Conservation (phyloP, 2,888 invertebrate genomes). For the Limenitis arthemis region DNA sequence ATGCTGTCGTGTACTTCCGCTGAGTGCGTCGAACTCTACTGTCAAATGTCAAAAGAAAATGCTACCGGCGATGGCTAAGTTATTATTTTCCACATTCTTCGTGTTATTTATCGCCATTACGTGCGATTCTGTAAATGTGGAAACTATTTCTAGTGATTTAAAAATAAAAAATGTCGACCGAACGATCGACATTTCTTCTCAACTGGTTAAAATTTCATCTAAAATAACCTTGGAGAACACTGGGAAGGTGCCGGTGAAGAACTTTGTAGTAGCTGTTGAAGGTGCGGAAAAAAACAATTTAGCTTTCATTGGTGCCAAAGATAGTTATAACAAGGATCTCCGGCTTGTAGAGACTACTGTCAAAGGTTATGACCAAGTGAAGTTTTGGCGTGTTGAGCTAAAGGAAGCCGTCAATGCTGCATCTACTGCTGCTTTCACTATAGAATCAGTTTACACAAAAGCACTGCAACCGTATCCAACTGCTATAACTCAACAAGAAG, state of each 20-base stretch:
- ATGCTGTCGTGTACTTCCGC: slow-evolving; percentile 64
- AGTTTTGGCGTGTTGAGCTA: slow-evolving; percentile 72
- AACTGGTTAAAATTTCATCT: slow-evolving; percentile 87
- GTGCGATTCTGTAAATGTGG: slow-evolving; percentile 48
- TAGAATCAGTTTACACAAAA: slow-evolving; percentile 85
- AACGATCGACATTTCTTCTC: slow-evolving; percentile 88
- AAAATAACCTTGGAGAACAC: slow-evolving; percentile 89
- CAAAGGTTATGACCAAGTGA: slow-evolving; percentile 58
- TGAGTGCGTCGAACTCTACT: slow-evolving; percentile 36
- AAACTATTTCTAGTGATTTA: slow-evolving; percentile 70
- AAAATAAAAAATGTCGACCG: slow-evolving; percentile 87
- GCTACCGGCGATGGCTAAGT: slow-evolving; percentile 58
- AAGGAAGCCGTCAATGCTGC: slow-evolving; percentile 74
- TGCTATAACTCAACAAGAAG: slow-evolving; percentile 92
- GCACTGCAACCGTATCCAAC: slow-evolving; percentile 88
- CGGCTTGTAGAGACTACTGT: slow-evolving; percentile 65
- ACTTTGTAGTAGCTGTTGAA: slow-evolving; percentile 81
- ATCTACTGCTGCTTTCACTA: slow-evolving; percentile 69
- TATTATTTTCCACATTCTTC: slow-evolving; percentile 47
- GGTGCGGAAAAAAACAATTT: slow-evolving; percentile 73
- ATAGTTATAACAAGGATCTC: slow-evolving; percentile 72
- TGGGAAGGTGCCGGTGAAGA: slow-evolving; percentile 79
- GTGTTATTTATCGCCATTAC: slow-evolving; percentile 41
- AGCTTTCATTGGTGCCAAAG: slow-evolving; percentile 82
- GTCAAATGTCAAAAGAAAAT: slow-evolving; percentile 48